Conservation (phyloP, 2,888 invertebrate species). For the Tenthredo distinguenda region DNA sequence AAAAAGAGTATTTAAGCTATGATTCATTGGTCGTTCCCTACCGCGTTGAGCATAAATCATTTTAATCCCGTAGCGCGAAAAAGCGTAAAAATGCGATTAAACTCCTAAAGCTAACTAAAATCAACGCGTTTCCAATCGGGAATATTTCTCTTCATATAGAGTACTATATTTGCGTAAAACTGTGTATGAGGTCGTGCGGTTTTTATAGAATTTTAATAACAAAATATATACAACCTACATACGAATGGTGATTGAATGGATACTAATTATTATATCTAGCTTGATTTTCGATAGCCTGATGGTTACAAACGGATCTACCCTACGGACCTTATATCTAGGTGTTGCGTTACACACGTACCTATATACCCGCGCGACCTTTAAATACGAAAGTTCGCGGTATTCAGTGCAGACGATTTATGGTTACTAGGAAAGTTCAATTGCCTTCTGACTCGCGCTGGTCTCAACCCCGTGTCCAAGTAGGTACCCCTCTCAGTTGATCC, state of each 20-base stretch:
- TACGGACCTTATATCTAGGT: background rate
- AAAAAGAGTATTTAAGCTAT: constrained; percentile 32
- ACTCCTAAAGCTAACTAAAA: constrained; percentile 18
- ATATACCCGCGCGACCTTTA: constrained; percentile 72
- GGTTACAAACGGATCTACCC: constrained; percentile 1
- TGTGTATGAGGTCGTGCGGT: background rate
- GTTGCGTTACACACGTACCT: constrained; percentile 10
- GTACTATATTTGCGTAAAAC: background rate
- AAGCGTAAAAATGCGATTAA: constrained; percentile 32
- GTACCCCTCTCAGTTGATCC: constrained; percentile 10
- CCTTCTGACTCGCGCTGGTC: constrained; percentile 58
- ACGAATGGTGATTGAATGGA: background rate
- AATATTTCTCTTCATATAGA: background rate
- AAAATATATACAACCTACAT: background rate
- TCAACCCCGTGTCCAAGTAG: constrained; percentile 35
- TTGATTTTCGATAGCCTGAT: background rate
- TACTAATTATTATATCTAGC: background rate
- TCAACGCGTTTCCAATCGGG: constrained; percentile 9
- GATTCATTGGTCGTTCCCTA: constrained; percentile 37
- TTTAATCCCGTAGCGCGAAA: constrained; percentile 23
- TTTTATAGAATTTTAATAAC: no score
- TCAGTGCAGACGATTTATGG: constrained; percentile 72
- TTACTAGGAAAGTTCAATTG: constrained; percentile 72
- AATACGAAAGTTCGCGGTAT: constrained; percentile 76
- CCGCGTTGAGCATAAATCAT: constrained; percentile 39